Evolutionary conservation across 2,797 vertebrate genomes (phyloP).

Genomic region (Phoxinus dragarum): DNA sequence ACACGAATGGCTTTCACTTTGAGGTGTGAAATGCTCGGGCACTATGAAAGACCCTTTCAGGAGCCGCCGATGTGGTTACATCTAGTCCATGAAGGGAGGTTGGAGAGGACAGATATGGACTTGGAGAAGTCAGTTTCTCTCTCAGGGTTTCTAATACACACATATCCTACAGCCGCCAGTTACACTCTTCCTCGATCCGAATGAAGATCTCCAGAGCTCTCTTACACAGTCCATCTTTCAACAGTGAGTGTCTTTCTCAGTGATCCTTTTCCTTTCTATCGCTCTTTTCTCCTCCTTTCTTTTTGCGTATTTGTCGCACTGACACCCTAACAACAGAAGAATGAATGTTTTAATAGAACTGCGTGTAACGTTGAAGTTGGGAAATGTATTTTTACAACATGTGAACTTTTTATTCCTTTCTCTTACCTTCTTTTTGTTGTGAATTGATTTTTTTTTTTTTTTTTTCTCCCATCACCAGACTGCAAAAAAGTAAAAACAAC

Average conservation of each 20-base stretch:
- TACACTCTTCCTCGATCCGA: slow-evolving; percentile 77
- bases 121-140: slow-evolving; percentile 80
- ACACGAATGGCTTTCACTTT: slow-evolving; percentile 42
- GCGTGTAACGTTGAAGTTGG: slow-evolving; percentile 83
- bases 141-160: slow-evolving; percentile 84
- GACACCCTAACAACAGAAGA: slow-evolving; percentile 77
- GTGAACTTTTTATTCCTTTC: slow-evolving; percentile 80
- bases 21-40: slow-evolving; percentile 50
- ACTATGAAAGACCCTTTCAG: slow-evolving; percentile 64
- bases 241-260: slow-evolving; percentile 55
- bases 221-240: slow-evolving; percentile 63
- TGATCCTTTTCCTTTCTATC: slow-evolving; percentile 58
- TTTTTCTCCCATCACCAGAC: slow-evolving; percentile 78
- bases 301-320: slow-evolving; percentile 73
- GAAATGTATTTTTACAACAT: slow-evolving; percentile 98
- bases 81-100: slow-evolving; percentile 36
- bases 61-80: slow-evolving; percentile 40
- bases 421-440: slow-evolving; percentile 75
- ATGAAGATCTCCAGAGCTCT: slow-evolving; percentile 65
- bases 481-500: slow-evolving; percentile 77
- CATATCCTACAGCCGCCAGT: slow-evolving; percentile 74
- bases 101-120: slow-evolving; percentile 58
- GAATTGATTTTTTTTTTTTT: slow-evolving; percentile 74
- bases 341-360: slow-evolving; percentile 80
- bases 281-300: slow-evolving; percentile 32